Evolutionary conservation across 1,140 invertebrate genomes (phyloP).

Genomic region (Caenorhabditis remanei): DNA sequence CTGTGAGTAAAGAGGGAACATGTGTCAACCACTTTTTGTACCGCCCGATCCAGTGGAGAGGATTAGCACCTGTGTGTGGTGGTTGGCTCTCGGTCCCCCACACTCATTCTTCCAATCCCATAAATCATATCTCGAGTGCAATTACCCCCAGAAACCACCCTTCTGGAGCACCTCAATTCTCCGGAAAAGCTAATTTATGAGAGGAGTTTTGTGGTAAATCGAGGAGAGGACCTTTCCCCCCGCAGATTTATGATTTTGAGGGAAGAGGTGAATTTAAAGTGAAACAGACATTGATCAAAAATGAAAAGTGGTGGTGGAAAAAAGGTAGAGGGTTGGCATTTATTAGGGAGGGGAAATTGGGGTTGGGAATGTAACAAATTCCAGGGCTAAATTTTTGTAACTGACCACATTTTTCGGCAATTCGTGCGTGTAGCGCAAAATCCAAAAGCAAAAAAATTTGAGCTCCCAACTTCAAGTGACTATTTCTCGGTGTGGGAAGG

Average conservation of each 20-base stretch:
- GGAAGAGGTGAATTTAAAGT: neutral
- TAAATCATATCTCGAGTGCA: conserved; percentile 47
- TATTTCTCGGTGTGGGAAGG: too few species aligned
- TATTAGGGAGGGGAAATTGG: too few species aligned
- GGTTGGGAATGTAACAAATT: too few species aligned
- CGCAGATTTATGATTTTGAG: conserved; percentile 50
- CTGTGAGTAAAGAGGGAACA: neutral
- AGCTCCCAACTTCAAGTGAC: too few species aligned
- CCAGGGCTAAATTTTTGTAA: neutral
- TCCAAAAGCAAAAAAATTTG: too few species aligned
- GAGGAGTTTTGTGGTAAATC: conserved; percentile 33
- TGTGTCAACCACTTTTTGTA: neutral
- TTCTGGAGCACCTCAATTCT: conserved; percentile 3
- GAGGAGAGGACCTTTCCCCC: neutral
- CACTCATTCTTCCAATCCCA: neutral
- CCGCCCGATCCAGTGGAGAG: neutral
- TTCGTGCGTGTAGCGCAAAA: too few species aligned
- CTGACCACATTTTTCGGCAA: too few species aligned
- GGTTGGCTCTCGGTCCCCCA: too few species aligned
- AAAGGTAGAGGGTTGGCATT: too few species aligned
- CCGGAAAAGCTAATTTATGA: conserved; percentile 53
- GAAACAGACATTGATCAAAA: neutral
- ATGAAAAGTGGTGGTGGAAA: neutral
- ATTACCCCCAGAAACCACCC: conserved; percentile 16
- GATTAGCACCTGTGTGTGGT: too few species aligned